Evolutionary conservation across 2,888 invertebrate species (phyloP).

Genomic region (Leucoptera coffeella): DNA sequence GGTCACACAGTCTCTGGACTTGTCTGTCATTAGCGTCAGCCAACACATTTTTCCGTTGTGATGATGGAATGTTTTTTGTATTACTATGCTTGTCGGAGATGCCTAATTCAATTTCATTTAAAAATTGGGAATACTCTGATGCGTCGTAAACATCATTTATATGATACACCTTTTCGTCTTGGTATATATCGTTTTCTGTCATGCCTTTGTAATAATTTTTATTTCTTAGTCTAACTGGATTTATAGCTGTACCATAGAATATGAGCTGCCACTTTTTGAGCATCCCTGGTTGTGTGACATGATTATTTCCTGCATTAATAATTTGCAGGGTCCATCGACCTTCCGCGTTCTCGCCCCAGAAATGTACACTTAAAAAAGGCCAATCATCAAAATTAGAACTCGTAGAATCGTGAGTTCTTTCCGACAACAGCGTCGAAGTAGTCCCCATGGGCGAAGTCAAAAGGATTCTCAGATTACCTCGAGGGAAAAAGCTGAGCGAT

Average conservation of each 20-base stretch:
- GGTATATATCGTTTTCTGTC: slow-evolving; percentile 19
- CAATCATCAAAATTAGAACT: slow-evolving; percentile 95
- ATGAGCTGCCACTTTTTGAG: slow-evolving; percentile 94
- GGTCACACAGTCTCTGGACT: slow-evolving; percentile 68
- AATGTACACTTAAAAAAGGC: slow-evolving; percentile 98
- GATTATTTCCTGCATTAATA: slow-evolving; percentile 66
- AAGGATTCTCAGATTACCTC: slow-evolving; percentile 86
- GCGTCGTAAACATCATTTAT: slow-evolving; percentile 58
- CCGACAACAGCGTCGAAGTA: slow-evolving; percentile 86
- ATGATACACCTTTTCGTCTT: slow-evolving; percentile 51
- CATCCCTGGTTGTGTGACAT: slow-evolving; percentile 79
- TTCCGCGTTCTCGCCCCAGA: slow-evolving; percentile 92
- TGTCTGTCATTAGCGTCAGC: slow-evolving; percentile 57
- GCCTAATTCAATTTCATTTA: slow-evolving; percentile 42
- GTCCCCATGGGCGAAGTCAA: slow-evolving; percentile 92
- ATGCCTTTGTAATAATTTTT: slow-evolving; percentile 41
- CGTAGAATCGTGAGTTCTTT: slow-evolving; percentile 84
- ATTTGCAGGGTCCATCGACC: slow-evolving; percentile 85
- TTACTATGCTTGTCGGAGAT: slow-evolving; percentile 58
- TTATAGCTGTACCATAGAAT: slow-evolving; percentile 87
- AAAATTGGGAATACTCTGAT: slow-evolving; percentile 52
- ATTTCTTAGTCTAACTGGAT: slow-evolving; percentile 71
- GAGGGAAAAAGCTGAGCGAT: slow-evolving; percentile 82
- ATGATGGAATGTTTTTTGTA: slow-evolving; percentile 61
- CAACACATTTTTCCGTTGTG: slow-evolving; percentile 53